Base-by-base conservation (phyloP, 1,140 invertebrate genomes). In the Watersipora subatra region DNA sequence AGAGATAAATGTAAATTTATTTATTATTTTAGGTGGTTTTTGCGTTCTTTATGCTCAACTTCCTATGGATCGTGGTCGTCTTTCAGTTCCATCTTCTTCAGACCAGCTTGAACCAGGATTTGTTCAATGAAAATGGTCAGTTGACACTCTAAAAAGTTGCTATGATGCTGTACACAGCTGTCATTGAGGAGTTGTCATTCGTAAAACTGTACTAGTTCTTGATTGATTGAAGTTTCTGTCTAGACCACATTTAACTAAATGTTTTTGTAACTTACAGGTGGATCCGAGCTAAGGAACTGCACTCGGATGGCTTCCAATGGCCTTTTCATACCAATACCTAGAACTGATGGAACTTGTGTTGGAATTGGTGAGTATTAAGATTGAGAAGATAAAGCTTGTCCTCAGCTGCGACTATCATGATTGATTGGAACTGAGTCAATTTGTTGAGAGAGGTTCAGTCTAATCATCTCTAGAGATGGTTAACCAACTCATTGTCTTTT, bases 41-140 rank as follows among this genome's bases (percentile, higher is more conserved):
- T 83, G 90, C 87, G 64, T 97, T 97, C 85, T 92, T 95, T 84
- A 97, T 98, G 92, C 83, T 94, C 77, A 98, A 98, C 84, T 90
- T 92, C 66, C 86, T 97, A 70, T 98, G 97, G 86, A 92, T 97
- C 70, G 86, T 97, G 76, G 93, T 97, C 84, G 92, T 97, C 72
- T 92, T 97, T 83, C 87, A 97, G 22, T 59, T 59, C 58, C 58
- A 59, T 17, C 22, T 59, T 76, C 87, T 97, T 73, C 93, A 96
- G 85, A 84, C 95, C 80, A 93, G 94, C 84, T 95, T 94, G 86
- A 91, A 94, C 80, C 72, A 69, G 58, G 86, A 87, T 78, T 85
- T 93, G 69, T 91, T 95, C 80, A 85, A 94, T 75, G 91, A 92
- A 78, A 94, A 91, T 24, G 92, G 91, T 15, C 86, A 93, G 73